Percentiles rank a stretch among this genome's conserved stretches.
Evolutionary conservation across 2,888 invertebrate genomes (phyloP).

Genomic region (Stenchaetothrips biformis): DNA sequence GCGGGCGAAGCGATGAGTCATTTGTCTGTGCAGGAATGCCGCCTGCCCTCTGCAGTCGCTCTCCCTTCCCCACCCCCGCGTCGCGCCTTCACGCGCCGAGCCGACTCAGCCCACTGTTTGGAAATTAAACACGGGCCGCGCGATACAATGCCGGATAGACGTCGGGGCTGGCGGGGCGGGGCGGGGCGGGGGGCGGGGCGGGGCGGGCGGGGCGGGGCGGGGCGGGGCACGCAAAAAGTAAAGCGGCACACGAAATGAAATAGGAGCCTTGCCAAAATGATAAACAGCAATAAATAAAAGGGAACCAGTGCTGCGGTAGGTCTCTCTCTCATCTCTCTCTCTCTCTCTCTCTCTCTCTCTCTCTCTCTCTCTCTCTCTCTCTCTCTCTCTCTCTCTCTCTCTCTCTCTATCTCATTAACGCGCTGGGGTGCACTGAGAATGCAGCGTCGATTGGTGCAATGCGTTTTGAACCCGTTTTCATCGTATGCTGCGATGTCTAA

Average conservation of each 20-base stretch:
- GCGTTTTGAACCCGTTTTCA: too few species aligned
- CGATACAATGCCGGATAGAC: background rate
- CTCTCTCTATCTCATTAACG: background rate
- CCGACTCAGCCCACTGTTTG: background rate
- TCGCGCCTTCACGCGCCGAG: background rate
- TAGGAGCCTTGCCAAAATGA: slow-evolving; percentile 21
- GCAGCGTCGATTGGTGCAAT: too few species aligned
- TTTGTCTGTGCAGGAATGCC: background rate
- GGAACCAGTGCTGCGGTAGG: background rate
- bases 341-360: background rate
- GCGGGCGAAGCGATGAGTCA: background rate
- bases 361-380: background rate
- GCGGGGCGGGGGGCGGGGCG: background rate
- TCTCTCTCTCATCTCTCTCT: too few species aligned
- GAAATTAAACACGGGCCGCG: slow-evolving; percentile 1
- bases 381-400: slow-evolving; percentile 1
- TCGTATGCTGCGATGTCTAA: too few species aligned
- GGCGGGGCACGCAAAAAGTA: background rate
- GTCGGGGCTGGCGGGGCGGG: background rate
- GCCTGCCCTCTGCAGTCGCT: background rate
- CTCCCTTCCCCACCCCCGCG: background rate
- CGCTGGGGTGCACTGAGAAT: too few species aligned
- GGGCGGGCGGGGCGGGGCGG: background rate
- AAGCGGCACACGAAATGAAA: background rate
- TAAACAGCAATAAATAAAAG: slow-evolving; percentile 22